Evolutionary conservation across 2,113 vertebrate genomes (phyloP).

Genomic region (Cololabis saira): DNA sequence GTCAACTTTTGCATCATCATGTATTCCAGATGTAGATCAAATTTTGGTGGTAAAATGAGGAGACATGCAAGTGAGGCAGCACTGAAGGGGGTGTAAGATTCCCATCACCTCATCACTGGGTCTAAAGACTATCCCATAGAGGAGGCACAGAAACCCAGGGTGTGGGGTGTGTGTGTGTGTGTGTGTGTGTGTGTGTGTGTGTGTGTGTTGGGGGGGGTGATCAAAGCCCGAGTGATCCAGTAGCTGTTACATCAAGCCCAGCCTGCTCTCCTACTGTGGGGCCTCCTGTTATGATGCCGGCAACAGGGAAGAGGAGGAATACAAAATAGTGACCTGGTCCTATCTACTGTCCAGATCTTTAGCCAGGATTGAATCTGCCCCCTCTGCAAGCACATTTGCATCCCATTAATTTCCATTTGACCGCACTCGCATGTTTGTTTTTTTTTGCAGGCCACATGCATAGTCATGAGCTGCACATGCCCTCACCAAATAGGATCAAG

Average conservation of each 20-base stretch:
- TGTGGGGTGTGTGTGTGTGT: background rate
- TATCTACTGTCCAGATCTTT: conserved; percentile 19
- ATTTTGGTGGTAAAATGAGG: conserved; percentile 16
- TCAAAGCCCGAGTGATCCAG: conserved; percentile 72
- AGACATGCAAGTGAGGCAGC: conserved; percentile 17
- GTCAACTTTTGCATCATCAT: background rate
- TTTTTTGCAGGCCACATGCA: conserved; percentile 43
- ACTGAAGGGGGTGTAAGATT: conserved; percentile 41
- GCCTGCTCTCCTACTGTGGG: conserved; percentile 50
- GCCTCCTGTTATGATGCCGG: conserved; percentile 46
- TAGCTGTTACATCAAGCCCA: conserved; percentile 60
- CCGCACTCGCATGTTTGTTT: conserved; percentile 49
- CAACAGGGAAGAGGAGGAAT: conserved; percentile 33
- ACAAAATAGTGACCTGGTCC: conserved; percentile 44
- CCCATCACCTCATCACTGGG: conserved; percentile 58
- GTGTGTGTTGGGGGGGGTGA: conserved; percentile 26
- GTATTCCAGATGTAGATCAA: background rate
- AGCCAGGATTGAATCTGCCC: conserved; percentile 1
- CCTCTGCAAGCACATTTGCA: conserved; percentile 46
- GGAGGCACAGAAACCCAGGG: conserved; percentile 51
- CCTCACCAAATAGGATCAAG: conserved; percentile 3
- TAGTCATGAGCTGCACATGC: conserved; percentile 49
- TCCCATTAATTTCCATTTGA: conserved; percentile 64
- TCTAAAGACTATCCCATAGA: conserved; percentile 57
- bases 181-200: no score